Base-by-base conservation (phyloP, 2,113 vertebrate genomes). In the Capreolus pygargus region DNA sequence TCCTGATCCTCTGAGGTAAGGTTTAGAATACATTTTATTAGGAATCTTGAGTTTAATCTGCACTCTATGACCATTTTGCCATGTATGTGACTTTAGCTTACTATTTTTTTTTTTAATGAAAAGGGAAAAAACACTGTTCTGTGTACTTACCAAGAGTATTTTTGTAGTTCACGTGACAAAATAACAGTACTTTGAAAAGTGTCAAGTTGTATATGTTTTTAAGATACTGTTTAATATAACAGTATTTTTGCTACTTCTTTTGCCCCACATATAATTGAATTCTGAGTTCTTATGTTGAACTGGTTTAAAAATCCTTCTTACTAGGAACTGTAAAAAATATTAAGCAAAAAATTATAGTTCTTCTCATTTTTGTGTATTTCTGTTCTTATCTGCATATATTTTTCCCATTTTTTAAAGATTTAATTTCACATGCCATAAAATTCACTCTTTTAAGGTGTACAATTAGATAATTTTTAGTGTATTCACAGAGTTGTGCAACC, bases 241-340 rank as follows among this genome's bases (percentile, higher is more conserved):
- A 70, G 7, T 89, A 27, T 84, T 88, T 43, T 36, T 82, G 19
- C 25, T 54, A 7, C 36, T 52, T 64, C 55, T 78, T 64, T 55
- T 96, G 33, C 17, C 55, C 83, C 45, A 78, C 28, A 52, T 81
- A 30, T 50, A 89, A 58, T 78, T 64, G 47, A 82, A 86, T 52
- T 91, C 50, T 82, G 95, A 92, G 60, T 83, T 92, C 50, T 94
- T 92, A 76, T 36, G 95, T 17, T 86, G 14, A 58, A 91, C 28
- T 91, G 33, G 23, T 85, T 78, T 67, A 84, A 84, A 78, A 85
- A 78, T 91, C 23, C 84, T 67, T 96, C 78, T 90, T 27, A 83
- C n/a, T 36, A 50, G 76, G 39, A 21, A 88, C 47, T 88, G 52
- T 89, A 55, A 88, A 82, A 86, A 25, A n/a, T 81, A 89, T 58